phyloP scores from a whole-genome alignment of 2,797 vertebrate genomes.

The Limnodromus scolopaceus region DNA sequence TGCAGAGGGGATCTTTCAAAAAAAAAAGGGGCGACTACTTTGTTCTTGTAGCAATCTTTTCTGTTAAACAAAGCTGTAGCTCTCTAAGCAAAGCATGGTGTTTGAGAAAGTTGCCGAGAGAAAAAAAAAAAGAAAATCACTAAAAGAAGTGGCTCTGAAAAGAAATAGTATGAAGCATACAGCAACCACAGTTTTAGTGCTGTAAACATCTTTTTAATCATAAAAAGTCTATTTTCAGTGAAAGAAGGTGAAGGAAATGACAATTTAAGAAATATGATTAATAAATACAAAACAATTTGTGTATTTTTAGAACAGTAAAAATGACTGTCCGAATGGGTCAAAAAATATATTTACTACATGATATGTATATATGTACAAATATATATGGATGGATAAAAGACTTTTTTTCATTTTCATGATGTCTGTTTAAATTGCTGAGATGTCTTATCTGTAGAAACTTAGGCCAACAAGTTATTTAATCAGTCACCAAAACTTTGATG shows the following conservation, averaged over 20 bases:
- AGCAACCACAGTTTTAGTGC: background rate
- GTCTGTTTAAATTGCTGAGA: background rate
- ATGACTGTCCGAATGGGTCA: background rate
- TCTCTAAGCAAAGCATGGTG: background rate
- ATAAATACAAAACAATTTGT: background rate
- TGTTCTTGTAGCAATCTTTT: background rate
- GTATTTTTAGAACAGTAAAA: background rate
- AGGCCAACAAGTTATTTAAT: background rate
- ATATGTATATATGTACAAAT: background rate
- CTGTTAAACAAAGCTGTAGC: background rate
- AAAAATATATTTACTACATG: background rate
- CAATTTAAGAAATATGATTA: background rate
- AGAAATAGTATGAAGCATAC: background rate
- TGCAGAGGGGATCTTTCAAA: background rate
- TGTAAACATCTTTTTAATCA: background rate
- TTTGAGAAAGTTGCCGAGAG: background rate
- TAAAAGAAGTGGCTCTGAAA: background rate
- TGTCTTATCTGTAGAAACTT: background rate
- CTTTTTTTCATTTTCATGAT: background rate
- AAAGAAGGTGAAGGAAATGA: background rate
- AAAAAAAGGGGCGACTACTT: background rate
- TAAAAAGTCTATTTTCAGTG: background rate
- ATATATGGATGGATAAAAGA: background rate
- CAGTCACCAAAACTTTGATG: slow-evolving; percentile 20
- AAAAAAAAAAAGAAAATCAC: background rate